phyloP scores from a whole-genome alignment of 1,140 invertebrate genomes.

The Bombus superbus region DNA sequence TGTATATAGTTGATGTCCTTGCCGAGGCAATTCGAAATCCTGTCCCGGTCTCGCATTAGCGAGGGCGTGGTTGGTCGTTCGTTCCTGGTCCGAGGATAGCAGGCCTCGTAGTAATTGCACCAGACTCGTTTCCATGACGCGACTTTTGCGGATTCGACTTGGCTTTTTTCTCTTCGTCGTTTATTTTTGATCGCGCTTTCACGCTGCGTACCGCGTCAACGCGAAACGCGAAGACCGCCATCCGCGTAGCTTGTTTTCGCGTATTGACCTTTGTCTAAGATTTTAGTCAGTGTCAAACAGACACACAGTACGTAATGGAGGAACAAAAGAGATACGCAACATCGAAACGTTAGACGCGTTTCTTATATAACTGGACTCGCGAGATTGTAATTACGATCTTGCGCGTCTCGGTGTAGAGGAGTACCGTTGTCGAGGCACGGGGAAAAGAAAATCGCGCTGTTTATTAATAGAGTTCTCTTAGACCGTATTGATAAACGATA shows the following conservation, averaged over 20 bases:
- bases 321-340: neutral
- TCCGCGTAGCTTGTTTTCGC: too few species aligned
- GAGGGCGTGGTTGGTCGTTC: constrained; percentile 75
- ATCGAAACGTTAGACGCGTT: constrained; percentile 26
- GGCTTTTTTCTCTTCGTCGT: neutral
- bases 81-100: constrained; percentile 73
- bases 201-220: too few species aligned
- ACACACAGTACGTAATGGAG: neutral
- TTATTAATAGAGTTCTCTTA: constrained; percentile 31
- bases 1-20: constrained; percentile 75
- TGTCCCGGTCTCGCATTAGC: constrained; percentile 72
- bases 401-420: neutral
- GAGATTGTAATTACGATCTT: constrained; percentile 35
- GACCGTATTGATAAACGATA: constrained; percentile 22
- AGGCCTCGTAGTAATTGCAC: constrained; percentile 66
- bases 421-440: constrained; percentile 23
- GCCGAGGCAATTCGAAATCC: constrained; percentile 75
- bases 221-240: too few species aligned
- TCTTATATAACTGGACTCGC: constrained; percentile 18
- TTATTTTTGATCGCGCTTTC: neutral
- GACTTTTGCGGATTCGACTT: constrained; percentile 57
- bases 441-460: constrained; percentile 12
- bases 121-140: constrained; percentile 60
- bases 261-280: too few species aligned
- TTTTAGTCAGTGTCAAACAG: too few species aligned